phyloP scores from a whole-genome alignment of 2,888 invertebrate species.

The Lasioglossum calceatum region DNA sequence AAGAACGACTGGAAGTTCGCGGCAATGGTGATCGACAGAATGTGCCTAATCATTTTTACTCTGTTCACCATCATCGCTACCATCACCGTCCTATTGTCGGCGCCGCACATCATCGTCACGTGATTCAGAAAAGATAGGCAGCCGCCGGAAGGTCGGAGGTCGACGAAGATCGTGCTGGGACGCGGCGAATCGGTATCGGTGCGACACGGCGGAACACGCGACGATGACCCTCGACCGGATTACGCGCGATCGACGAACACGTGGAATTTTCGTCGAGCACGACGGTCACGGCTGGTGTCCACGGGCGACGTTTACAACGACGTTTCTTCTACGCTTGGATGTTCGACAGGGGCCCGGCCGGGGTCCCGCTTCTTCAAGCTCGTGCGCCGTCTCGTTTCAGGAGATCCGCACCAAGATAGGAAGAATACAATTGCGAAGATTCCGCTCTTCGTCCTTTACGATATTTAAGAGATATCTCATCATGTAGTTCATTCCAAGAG shows the following conservation, averaged over 20 bases:
- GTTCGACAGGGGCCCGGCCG: slow-evolving; percentile 21
- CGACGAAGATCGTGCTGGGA: slow-evolving; percentile 53
- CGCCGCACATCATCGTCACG: slow-evolving; percentile 98
- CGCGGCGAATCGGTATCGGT: slow-evolving; percentile 39
- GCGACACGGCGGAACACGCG: slow-evolving; percentile 53
- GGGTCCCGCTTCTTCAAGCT: slow-evolving; percentile 35
- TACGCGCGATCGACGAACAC: not conserved
- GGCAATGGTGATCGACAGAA: slow-evolving; percentile 99
- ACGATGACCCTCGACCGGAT: slow-evolving; percentile 8
- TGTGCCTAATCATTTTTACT: slow-evolving; percentile 99
- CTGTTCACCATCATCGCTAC: slow-evolving; percentile 99
- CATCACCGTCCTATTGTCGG: slow-evolving; percentile 98
- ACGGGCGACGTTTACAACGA: slow-evolving; percentile 24
- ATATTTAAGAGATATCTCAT: slow-evolving; percentile 59
- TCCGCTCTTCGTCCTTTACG: slow-evolving; percentile 58
- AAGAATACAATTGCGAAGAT: slow-evolving; percentile 62
- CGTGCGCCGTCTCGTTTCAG: slow-evolving; percentile 58
- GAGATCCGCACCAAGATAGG: slow-evolving; percentile 62
- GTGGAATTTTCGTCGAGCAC: slow-evolving; percentile 3
- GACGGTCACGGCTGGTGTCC: slow-evolving; percentile 2
- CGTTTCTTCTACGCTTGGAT: slow-evolving; percentile 27
- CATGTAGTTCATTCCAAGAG: slow-evolving; percentile 67
- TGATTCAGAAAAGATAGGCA: slow-evolving; percentile 83
- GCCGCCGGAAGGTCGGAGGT: slow-evolving; percentile 65
- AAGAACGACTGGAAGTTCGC: slow-evolving; percentile 99